phyloP scores from a whole-genome alignment of 2,888 invertebrate genomes.

The Lomographa bimaculata region DNA sequence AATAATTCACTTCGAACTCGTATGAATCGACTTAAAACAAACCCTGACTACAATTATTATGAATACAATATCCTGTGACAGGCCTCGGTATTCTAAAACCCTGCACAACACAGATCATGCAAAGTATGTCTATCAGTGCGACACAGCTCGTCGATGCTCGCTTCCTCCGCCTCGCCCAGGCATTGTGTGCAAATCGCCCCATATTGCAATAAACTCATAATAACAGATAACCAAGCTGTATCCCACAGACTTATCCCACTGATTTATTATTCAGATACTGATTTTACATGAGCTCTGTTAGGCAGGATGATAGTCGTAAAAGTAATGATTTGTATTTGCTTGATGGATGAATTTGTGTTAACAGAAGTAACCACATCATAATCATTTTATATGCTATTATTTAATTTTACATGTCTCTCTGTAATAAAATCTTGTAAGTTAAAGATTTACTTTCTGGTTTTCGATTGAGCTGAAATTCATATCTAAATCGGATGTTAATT shows the following conservation, averaged over 20 bases:
- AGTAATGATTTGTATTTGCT: slow-evolving; percentile 15
- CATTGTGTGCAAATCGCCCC: slow-evolving; percentile 42
- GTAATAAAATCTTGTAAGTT: too few species aligned
- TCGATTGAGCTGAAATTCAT: too few species aligned
- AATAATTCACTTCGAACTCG: too few species aligned
- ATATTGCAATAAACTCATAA: slow-evolving; percentile 30
- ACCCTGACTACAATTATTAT: too few species aligned
- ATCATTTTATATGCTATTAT: too few species aligned
- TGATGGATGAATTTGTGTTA: not conserved
- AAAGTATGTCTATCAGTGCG: slow-evolving; percentile 2
- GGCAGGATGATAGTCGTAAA: slow-evolving; percentile 14
- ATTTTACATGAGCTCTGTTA: slow-evolving; percentile 11
- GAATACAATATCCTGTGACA: too few species aligned
- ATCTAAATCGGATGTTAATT: too few species aligned
- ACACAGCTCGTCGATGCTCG: slow-evolving; percentile 32
- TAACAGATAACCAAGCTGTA: slow-evolving; percentile 5
- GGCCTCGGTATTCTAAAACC: too few species aligned
- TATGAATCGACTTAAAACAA: too few species aligned
- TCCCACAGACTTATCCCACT: slow-evolving; percentile 5
- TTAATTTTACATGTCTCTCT: too few species aligned
- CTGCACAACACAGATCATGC: slow-evolving; percentile 1
- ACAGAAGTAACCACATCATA: too few species aligned
- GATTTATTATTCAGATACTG: slow-evolving; percentile 17
- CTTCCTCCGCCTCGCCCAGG: slow-evolving; percentile 30
- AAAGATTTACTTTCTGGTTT: too few species aligned